phyloP scores from a whole-genome alignment of 2,113 vertebrate genomes.

The Noctilio leporinus region DNA sequence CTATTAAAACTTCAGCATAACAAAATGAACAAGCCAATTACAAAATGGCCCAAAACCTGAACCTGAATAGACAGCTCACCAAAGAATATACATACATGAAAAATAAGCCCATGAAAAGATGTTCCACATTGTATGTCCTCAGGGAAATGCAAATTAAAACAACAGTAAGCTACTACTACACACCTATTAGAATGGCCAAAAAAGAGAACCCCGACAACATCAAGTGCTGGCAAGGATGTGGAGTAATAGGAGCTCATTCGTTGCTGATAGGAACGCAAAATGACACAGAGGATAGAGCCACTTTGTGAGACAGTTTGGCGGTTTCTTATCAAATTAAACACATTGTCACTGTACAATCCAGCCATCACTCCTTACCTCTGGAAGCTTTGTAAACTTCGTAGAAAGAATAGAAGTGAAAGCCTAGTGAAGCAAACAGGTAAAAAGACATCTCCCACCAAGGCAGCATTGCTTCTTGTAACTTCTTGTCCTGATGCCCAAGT shows the following conservation, averaged over 20 bases:
- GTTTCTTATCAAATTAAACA: neutral
- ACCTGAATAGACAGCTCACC: neutral
- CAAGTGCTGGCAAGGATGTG: too few relatives aligned
- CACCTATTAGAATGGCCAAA: too few relatives aligned
- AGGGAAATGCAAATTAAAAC: too few relatives aligned
- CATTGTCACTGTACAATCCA: neutral
- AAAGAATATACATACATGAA: neutral
- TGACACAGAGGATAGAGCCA: too few relatives aligned
- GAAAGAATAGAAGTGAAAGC: constrained; percentile 82
- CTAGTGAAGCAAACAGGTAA: constrained; percentile 74
- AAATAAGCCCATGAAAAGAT: too few relatives aligned
- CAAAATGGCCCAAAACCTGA: neutral
- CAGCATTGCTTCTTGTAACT: constrained; percentile 55
- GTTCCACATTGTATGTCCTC: too few relatives aligned
- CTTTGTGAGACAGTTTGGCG: too few relatives aligned
- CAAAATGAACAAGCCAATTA: neutral
- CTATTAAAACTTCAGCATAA: neutral
- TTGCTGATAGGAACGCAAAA: too few relatives aligned
- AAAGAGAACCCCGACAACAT: too few relatives aligned
- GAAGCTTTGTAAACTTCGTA: constrained; percentile 80
- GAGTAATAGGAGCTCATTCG: too few relatives aligned
- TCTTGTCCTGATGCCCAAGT: neutral
- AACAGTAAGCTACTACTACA: too few relatives aligned
- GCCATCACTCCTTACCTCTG: constrained; percentile 66
- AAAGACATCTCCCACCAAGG: constrained; percentile 76